Evolutionary conservation across 2,888 invertebrate genomes (phyloP), one percentile per base, ranked within the genome.

Genomic region (Actias luna): DNA sequence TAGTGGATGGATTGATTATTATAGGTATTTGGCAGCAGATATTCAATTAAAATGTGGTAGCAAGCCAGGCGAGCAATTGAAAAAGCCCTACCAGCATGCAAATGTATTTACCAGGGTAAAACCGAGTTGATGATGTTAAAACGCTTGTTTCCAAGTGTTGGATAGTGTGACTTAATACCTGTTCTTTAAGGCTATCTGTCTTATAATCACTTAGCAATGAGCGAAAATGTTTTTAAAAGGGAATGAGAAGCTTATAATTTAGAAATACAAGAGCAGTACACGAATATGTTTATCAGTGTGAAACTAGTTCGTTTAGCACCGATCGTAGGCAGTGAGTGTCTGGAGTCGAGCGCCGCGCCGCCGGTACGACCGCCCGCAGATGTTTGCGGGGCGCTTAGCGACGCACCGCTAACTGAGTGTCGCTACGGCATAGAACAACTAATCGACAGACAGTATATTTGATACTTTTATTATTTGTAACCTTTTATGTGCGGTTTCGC

Each of bases 221-320:
- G 7, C 7, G 0, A 5, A 1, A 42, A 18, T 18, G 7, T 42
- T n/a, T n/a, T n/a, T n/a, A n/a, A n/a, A n/a, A n/a, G 18, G 42
- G 18, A 42, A 42, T 8, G 18, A 42, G 18, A 42, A 5, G 8
- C 42, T 42, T 42, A 18, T 4, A 50, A 50, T 50, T 50, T 50
- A 22, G 12, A 22, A 50, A 29, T 29, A 29, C 1, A 29, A 55
- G 29, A 29, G 29, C 29, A 27, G 27, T 1, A 29, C 29, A 29
- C 7, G 8, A 29, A n/a, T 29, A 29, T 55, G 55, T 29, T 29
- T 55, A 58, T 57, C 58, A 66, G 60, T 72, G 72, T 78, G 82
- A 76, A 90, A 91, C 88, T 91, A 89, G 91, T 89, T 79, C 89
- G 88, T 84, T 89, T 89, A 88, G 88, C 88, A 87, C 82, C 75